phyloP scores from a whole-genome alignment of 2,797 vertebrate genomes.

The Coreius guichenoti region DNA sequence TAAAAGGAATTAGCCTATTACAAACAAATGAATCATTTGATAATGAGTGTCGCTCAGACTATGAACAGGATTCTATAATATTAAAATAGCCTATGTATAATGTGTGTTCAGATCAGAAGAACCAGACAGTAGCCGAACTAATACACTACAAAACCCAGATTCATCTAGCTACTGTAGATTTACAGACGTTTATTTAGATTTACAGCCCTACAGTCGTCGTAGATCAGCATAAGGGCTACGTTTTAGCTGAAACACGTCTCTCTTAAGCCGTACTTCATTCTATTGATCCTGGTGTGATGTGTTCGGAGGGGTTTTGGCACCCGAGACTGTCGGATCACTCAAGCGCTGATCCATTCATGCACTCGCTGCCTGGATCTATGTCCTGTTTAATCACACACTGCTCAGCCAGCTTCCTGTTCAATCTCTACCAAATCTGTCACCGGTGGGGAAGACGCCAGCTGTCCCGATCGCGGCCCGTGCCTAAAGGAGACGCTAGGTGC shows the following conservation, averaged over 20 bases:
- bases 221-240: neutral
- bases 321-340: neutral
- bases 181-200: neutral
- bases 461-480: neutral
- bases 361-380: slow-evolving; percentile 18
- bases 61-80: neutral
- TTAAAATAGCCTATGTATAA: neutral
- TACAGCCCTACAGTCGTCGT: neutral
- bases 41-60: neutral
- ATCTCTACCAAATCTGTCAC: slow-evolving; percentile 2
- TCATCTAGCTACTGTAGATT: neutral
- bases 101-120: neutral
- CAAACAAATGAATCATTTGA: neutral
- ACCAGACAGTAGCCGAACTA: neutral
- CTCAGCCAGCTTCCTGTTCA: neutral
- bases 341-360: slow-evolving; percentile 3
- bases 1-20: neutral
- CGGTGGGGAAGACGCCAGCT: neutral
- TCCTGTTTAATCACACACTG: slow-evolving; percentile 24
- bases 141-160: neutral
- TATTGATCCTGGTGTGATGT: slow-evolving; percentile 20
- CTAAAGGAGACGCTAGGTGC: neutral
- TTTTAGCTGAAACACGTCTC: neutral
- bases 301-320: neutral
- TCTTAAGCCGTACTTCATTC: neutral